These are phyloP conservation scores for Netelia melanura DNA, from an alignment of 2,888 invertebrate species.

Conservation along the genomic window DNA sequence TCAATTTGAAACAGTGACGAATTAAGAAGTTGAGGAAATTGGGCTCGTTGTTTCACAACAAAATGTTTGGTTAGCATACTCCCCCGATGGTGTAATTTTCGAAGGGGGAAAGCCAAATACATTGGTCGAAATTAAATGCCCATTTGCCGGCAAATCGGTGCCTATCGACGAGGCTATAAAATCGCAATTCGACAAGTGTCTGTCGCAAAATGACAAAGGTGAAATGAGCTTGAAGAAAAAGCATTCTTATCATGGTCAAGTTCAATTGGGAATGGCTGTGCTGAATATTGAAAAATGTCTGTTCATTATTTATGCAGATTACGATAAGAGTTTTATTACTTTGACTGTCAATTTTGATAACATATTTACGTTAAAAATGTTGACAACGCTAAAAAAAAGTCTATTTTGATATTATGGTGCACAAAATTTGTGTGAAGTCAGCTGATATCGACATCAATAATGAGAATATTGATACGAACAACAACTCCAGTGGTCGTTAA, in stretches of 20 bases:
- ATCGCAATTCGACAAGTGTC: constrained; percentile 57
- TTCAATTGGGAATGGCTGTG: constrained; percentile 66
- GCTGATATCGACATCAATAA: background rate
- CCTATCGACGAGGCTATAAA: constrained; percentile 51
- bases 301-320: constrained; percentile 61
- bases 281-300: constrained; percentile 51
- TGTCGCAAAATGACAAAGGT: constrained; percentile 31
- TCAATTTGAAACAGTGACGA: constrained; percentile 51
- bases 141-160: constrained; percentile 67
- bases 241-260: constrained; percentile 64
- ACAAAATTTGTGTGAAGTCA: constrained; percentile 40
- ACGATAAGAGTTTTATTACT: constrained; percentile 47
- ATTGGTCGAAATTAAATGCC: constrained; percentile 75
- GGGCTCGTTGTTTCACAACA: constrained; percentile 68
- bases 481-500: constrained; percentile 2
- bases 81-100: constrained; percentile 73
- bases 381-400: constrained; percentile 50
- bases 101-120: constrained; percentile 65
- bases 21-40: constrained; percentile 63
- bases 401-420: constrained; percentile 57
- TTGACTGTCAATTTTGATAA: constrained; percentile 52
- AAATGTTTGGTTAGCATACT: constrained; percentile 73
- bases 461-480: constrained; percentile 9
- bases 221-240: constrained; percentile 56
- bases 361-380: constrained; percentile 54